Conservation (phyloP, 2,797 vertebrate species). For the Cygnus olor region DNA sequence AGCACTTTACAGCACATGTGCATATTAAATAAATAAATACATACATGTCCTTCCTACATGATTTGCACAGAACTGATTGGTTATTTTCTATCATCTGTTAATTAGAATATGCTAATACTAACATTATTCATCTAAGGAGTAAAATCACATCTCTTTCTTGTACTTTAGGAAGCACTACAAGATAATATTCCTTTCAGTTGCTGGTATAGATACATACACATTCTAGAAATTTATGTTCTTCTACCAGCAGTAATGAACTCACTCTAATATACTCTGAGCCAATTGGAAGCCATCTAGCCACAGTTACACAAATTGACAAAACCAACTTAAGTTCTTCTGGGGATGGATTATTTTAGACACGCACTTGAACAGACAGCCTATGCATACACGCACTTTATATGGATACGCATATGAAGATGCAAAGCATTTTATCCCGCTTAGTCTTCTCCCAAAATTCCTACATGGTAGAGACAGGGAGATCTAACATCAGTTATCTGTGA, state of each 20-base stretch:
- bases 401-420: background rate
- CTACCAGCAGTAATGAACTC: background rate
- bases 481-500: background rate
- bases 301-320: background rate
- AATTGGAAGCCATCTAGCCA: background rate
- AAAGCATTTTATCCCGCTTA: background rate
- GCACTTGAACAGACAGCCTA: background rate
- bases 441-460: background rate
- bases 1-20: background rate
- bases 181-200: background rate
- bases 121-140: background rate
- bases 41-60: background rate
- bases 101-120: background rate
- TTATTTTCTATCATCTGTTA: background rate
- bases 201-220: background rate
- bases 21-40: background rate
- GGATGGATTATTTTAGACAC: background rate
- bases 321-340: background rate
- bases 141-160: background rate
- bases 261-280: background rate
- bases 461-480: background rate
- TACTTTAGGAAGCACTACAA: background rate
- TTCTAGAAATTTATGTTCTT: background rate
- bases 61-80: too few species aligned
- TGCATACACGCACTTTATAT: accelerated